Conservation (phyloP, 1,140 invertebrate species). For the Reticulitermes speratus region DNA sequence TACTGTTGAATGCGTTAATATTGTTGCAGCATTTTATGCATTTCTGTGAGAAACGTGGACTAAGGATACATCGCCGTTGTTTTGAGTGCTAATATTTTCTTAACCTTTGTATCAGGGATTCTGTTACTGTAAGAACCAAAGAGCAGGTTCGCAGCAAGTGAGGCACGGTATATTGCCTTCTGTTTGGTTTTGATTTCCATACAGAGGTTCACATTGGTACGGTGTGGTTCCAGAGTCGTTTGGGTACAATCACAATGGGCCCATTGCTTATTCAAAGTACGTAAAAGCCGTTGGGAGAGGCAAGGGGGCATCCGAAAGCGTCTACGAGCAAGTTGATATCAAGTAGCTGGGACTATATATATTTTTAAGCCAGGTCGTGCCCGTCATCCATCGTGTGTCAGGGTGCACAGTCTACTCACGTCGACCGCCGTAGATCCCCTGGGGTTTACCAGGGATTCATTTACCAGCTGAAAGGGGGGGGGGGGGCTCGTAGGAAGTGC, state of each 20-base stretch:
- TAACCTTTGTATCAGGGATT: too few species aligned
- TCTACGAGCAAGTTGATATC: neutral
- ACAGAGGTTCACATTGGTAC: too few species aligned
- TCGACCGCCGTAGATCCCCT: neutral
- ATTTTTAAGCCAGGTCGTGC: neutral
- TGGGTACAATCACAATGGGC: neutral
- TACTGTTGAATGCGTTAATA: too few species aligned
- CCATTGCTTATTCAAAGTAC: neutral
- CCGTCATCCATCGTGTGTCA: slow-evolving; percentile 3
- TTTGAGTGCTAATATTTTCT: too few species aligned
- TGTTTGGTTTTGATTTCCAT: too few species aligned
- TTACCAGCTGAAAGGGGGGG: neutral
- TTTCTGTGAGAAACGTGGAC: too few species aligned
- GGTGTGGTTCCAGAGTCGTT: neutral
- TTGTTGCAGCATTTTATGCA: too few species aligned
- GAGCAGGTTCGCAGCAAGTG: too few species aligned
- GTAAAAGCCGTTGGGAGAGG: neutral
- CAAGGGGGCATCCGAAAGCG: neutral
- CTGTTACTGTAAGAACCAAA: too few species aligned
- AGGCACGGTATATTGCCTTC: too few species aligned
- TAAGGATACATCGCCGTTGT: too few species aligned
- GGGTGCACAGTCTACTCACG: neutral
- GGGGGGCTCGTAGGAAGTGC: neutral
- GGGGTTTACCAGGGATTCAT: slow-evolving; percentile 3
- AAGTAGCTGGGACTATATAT: neutral